Evolutionary conservation across 2,888 invertebrate species (phyloP), one percentile per base, ranked within the genome.

Genomic region (Chymomyza procnemis): DNA sequence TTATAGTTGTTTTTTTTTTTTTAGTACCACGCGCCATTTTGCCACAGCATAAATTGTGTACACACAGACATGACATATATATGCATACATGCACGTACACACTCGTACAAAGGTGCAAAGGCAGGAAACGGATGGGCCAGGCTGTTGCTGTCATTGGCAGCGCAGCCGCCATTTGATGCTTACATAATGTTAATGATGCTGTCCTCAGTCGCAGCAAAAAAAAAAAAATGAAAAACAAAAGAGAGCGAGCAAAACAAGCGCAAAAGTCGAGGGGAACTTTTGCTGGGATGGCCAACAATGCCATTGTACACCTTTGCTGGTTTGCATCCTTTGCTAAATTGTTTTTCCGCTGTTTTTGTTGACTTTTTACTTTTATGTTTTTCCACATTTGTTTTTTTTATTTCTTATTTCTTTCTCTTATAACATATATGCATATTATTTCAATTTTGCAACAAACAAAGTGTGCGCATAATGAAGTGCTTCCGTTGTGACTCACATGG

Each of bases 181-280:
- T 81, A 81, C 79, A 84, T 81, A 81, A 84, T 81, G 84, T 81
- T 81, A 81, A 81, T 81, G 85, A 81, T 81, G 80, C 80, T 75
- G 82, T 77, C 67, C 67, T 66, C 12, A 55, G 73, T 71, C 64
- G 50, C 50, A 50, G 9, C 19, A 9, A 5, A 50, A 50, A 48
- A 48, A 48, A 48, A 48, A 34, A 4, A 34, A 12, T 6, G 3
- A 2, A 41, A 41, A 41, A 41, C 34, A 41, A 41, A 41, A 41
- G 34, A 41, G 34, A 41, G 34, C 50, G 18, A 56, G 46, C 5
- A 46, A 18, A 34, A 59, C 26, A 61, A 67, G 65, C 66, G 64
- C 63, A 60, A 66, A 41, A 41, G 34, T 41, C 34, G 34, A 41
- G 34, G 34, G 34, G 34, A 12, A 5, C 12, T 3, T 2, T 34